Evolutionary conservation across 2,888 invertebrate species (phyloP).

Genomic region (Cremastobaeus sp.): DNA sequence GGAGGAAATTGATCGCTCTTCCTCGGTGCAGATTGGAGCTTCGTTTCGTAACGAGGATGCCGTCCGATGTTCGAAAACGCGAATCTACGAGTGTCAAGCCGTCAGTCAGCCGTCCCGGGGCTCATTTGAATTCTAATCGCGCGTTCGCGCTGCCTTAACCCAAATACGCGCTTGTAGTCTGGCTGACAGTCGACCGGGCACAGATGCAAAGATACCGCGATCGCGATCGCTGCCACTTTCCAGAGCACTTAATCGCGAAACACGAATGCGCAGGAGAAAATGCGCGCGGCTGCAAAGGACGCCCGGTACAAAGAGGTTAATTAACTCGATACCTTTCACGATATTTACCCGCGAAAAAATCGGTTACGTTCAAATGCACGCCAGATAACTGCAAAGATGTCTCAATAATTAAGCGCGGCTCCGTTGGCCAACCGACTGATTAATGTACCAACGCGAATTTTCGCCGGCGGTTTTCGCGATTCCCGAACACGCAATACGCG

Average conservation of each 20-base stretch:
- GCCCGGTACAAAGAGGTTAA: conserved; percentile 55
- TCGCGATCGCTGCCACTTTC: conserved; percentile 57
- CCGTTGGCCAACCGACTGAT: conserved; percentile 30
- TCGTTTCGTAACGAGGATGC: conserved; percentile 41
- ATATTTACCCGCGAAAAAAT: conserved; percentile 34
- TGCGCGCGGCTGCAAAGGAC: conserved; percentile 36
- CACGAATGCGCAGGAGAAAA: conserved; percentile 45
- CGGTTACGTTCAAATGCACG: conserved; percentile 38
- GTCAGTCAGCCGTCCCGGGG: conserved; percentile 45
- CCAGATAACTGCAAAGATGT: conserved; percentile 43
- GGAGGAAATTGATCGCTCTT: conserved; percentile 10
- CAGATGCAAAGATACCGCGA: conserved; percentile 59
- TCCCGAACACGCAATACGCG: too few relatives aligned
- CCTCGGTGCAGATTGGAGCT: conserved; percentile 11
- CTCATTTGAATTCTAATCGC: conserved; percentile 54
- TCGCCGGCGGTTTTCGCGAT: not conserved
- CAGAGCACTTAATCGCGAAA: conserved; percentile 57
- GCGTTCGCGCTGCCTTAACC: conserved; percentile 50
- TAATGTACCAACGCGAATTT: conserved; percentile 32
- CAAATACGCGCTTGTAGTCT: conserved; percentile 49
- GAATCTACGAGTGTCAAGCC: conserved; percentile 42
- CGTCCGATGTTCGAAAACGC: conserved; percentile 11
- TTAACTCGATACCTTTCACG: conserved; percentile 56
- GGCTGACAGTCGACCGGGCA: conserved; percentile 53
- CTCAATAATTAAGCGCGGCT: conserved; percentile 41